Evolutionary conservation across 2,797 vertebrate genomes (phyloP).

Genomic region (Sebastes itinus): DNA sequence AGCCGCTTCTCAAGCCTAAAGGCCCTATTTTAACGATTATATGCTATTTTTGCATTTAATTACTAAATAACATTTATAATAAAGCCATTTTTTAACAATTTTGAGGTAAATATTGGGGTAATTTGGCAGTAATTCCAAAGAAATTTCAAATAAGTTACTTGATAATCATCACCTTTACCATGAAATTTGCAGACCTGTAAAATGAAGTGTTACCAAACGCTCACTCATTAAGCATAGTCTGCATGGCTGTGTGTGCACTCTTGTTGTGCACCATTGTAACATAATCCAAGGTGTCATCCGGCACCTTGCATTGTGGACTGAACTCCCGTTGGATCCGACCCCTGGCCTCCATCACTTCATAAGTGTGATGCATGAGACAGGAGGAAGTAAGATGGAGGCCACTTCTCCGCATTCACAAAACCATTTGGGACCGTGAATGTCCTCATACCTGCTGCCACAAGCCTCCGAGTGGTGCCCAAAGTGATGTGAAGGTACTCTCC

Average conservation of each 20-base stretch:
- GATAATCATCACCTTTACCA: no score
- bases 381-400: slow-evolving; percentile 54
- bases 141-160: no score
- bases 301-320: slow-evolving; percentile 26
- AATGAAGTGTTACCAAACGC: no score
- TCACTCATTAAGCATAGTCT: background rate
- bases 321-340: slow-evolving; percentile 47
- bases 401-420: slow-evolving; percentile 42
- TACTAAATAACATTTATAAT: no score
- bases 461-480: slow-evolving; percentile 49
- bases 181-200: no score
- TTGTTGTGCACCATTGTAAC: background rate
- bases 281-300: slow-evolving; percentile 30
- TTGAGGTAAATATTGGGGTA: no score
- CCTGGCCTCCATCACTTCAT: slow-evolving; percentile 47
- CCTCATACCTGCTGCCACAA: slow-evolving; percentile 66
- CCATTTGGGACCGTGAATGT: slow-evolving; percentile 63
- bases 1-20: no score
- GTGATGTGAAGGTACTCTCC: slow-evolving; percentile 53
- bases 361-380: slow-evolving; percentile 54
- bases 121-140: no score
- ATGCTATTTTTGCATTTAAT: no score
- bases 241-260: background rate
- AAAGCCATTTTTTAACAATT: no score
- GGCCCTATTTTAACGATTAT: no score